Conservation (phyloP, 1,140 invertebrate genomes). For the Sitobion miscanthi region DNA sequence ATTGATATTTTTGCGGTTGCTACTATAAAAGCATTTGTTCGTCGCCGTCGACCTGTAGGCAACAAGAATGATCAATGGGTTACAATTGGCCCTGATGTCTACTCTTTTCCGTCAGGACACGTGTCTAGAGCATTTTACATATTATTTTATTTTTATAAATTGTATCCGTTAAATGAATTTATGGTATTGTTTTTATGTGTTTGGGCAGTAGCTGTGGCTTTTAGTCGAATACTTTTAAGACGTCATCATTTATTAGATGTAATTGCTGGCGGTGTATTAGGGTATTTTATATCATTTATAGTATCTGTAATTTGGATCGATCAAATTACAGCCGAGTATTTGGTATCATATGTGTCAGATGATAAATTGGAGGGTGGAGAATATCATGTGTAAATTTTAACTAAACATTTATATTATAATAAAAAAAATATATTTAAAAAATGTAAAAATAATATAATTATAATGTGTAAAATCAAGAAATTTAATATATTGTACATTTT, state of each 20-base stretch:
- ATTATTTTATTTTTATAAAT: conserved; percentile 71
- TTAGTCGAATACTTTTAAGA: conserved; percentile 80
- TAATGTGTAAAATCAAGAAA: background rate
- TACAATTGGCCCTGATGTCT: conserved; percentile 80
- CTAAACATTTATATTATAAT: background rate
- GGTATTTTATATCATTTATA: conserved; percentile 75
- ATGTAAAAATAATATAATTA: background rate
- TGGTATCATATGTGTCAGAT: conserved; percentile 67
- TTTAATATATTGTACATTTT: conserved; percentile 13
- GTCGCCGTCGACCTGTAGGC: conserved; percentile 76
- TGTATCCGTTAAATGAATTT: conserved; percentile 69
- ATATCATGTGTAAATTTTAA: conserved; percentile 64
- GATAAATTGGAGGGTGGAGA: conserved; percentile 68
- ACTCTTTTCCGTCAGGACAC: conserved; percentile 96
- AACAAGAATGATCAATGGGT: conserved; percentile 71
- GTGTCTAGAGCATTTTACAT: conserved; percentile 84
- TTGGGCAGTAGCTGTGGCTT: conserved; percentile 77
- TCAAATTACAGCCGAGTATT: conserved; percentile 63
- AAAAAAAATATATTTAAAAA: too few species aligned
- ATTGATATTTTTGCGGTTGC: conserved; percentile 86
- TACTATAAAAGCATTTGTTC: conserved; percentile 78
- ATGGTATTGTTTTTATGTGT: conserved; percentile 70
- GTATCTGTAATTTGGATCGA: conserved; percentile 74
- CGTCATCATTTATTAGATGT: conserved; percentile 91
- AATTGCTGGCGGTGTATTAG: conserved; percentile 75